Percentiles rank a stretch among this genome's conserved stretches.
These are phyloP conservation scores for Sceloporus undulatus DNA, from an alignment of 2,113 vertebrate species.

Conservation along the genomic window DNA sequence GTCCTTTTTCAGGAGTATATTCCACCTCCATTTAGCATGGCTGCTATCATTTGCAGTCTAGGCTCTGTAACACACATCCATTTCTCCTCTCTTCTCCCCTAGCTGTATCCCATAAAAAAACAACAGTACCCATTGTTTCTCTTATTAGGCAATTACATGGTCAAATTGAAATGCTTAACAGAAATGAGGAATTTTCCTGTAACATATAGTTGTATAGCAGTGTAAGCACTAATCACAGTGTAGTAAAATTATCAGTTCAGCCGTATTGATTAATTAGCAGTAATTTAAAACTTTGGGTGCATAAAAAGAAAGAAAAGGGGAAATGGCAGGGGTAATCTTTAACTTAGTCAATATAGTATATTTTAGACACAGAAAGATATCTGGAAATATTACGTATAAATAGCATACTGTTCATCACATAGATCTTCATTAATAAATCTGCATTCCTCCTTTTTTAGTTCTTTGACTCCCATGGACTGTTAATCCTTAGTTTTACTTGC, in stretches of 20 bases:
- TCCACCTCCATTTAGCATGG: not conserved
- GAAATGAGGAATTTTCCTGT: not conserved
- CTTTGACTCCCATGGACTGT: not conserved
- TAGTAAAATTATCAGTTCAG: accelerated
- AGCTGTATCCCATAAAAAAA: not conserved
- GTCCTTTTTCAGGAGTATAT: not conserved
- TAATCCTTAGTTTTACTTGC: not conserved
- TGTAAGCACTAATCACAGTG: accelerated
- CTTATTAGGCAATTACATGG: not conserved
- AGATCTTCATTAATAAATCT: not conserved
- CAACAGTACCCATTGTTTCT: not conserved
- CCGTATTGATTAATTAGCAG: not conserved
- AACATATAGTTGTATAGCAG: not conserved
- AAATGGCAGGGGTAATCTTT: not conserved
- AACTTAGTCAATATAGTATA: not conserved
- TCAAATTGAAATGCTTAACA: accelerated
- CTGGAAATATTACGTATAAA: not conserved
- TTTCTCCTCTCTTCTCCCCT: accelerated
- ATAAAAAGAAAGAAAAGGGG: not conserved
- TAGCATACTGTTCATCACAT: not conserved
- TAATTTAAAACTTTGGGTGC: not conserved
- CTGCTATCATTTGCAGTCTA: accelerated
- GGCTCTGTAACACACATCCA: accelerated
- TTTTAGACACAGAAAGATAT: not conserved
- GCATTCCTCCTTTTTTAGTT: not conserved